Evolutionary conservation across 2,113 vertebrate genomes (phyloP).

Genomic region (Oceanites oceanicus): DNA sequence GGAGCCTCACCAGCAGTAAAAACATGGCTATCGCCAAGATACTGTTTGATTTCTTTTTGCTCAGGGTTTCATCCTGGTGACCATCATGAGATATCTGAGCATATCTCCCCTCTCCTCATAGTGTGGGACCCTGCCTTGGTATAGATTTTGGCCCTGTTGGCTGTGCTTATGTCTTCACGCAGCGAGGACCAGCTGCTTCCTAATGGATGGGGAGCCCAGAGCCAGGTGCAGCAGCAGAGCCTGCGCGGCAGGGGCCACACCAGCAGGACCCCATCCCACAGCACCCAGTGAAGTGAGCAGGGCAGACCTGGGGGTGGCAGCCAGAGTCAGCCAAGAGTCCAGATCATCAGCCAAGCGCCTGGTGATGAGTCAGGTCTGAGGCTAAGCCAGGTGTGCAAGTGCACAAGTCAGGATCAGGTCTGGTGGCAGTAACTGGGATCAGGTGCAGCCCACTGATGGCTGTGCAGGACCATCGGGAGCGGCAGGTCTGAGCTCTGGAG

Average conservation of each 20-base stretch:
- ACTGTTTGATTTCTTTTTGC: background rate
- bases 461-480: background rate
- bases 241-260: background rate
- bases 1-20: background rate
- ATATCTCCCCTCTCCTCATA: background rate
- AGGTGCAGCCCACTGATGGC: background rate
- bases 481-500: background rate
- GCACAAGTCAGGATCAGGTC: background rate
- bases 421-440: background rate
- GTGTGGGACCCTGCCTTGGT: background rate
- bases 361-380: background rate
- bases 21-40: background rate
- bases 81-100: background rate
- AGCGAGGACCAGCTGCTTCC: background rate
- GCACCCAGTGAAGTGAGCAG: background rate
- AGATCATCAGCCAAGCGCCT: background rate
- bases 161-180: fast-evolving
- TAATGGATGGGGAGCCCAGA: background rate
- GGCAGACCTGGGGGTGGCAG: background rate
- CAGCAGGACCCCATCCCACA: background rate
- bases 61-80: background rate
- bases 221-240: background rate
- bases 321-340: background rate
- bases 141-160: too few species aligned
- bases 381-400: background rate